Conservation (phyloP, 2,797 vertebrate species). For the Melanotaenia parkinsoni region DNA sequence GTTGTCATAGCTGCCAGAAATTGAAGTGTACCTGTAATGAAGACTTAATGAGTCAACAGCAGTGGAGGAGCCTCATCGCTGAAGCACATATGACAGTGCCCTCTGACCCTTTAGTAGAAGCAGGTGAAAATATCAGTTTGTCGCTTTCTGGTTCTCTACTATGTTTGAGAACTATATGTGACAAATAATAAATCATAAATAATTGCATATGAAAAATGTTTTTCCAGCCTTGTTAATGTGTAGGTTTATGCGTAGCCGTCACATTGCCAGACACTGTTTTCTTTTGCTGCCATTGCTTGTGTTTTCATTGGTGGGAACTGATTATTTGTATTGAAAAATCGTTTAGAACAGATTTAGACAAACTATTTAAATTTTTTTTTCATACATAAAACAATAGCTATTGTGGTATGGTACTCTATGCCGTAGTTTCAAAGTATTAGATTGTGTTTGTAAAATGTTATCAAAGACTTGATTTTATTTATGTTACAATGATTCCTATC, state of each 20-base stretch:
- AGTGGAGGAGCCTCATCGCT: slow-evolving; percentile 38
- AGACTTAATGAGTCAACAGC: slow-evolving; percentile 32
- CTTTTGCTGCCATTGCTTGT: slow-evolving; percentile 53
- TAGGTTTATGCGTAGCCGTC: slow-evolving; percentile 47
- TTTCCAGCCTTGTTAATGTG: slow-evolving; percentile 47
- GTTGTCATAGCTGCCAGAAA: slow-evolving; percentile 97
- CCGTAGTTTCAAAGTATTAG: slow-evolving; percentile 38
- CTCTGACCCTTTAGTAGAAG: slow-evolving; percentile 44
- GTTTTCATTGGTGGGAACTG: slow-evolving; percentile 31
- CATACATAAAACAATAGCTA: slow-evolving; percentile 11
- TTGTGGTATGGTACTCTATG: slow-evolving; percentile 38
- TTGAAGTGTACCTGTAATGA: slow-evolving; percentile 68
- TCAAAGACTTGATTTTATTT: slow-evolving; percentile 42
- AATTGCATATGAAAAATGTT: slow-evolving; percentile 41
- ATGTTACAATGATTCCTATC: slow-evolving; percentile 16
- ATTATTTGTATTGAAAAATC: slow-evolving; percentile 38
- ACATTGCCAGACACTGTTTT: slow-evolving; percentile 46
- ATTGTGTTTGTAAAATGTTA: slow-evolving; percentile 36
- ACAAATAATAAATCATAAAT: slow-evolving; percentile 43
- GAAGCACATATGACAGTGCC: slow-evolving; percentile 57
- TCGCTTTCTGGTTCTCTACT: slow-evolving; percentile 68
- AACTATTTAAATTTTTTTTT: slow-evolving; percentile 24
- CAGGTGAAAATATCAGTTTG: slow-evolving; percentile 30
- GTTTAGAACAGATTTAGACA: slow-evolving; percentile 30
- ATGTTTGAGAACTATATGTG: slow-evolving; percentile 69